Evolutionary conservation across 2,888 invertebrate species (phyloP), one percentile per base, ranked within the genome.

Genomic region (Blastobasis lacticolella): DNA sequence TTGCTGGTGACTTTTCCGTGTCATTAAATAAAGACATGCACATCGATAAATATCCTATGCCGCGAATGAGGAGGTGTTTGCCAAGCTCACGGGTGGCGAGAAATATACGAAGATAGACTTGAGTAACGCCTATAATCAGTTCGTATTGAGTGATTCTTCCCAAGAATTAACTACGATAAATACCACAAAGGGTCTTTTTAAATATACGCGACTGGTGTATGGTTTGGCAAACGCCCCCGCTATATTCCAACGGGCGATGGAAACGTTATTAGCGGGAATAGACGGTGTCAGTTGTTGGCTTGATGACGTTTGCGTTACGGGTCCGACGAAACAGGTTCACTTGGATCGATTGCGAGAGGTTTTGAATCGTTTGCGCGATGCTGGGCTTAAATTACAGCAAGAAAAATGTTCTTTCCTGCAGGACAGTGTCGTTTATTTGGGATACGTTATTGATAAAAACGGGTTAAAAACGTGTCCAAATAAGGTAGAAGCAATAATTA

Each of bases 1-100:
- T 62, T 23, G 59, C 58, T 9, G 61, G 56, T 0, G 61, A 62
- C 48, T 67, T 53, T 49, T 63, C 64, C 7, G 53, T 61, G 5
- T 64, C 64, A 0, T 10, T 64, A 38, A 67, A 64, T n/a, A n/a
- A n/a, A n/a, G n/a, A n/a, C n/a, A n/a, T n/a, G n/a, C n/a, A n/a
- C n/a, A n/a, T n/a, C n/a, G 63, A 64, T 47, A 53, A 61, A 45
- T 59, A 49, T n/a, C 51, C 51, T 6, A 36, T 51, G 53, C 42
- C 42, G 8, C 42, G 42, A 42, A 42, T n/a, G n/a, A n/a, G n/a
- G n/a, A n/a, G n/a, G n/a, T n/a, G n/a, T n/a, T n/a, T n/a, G n/a
- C n/a, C n/a, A n/a, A n/a, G n/a, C n/a, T n/a, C n/a, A n/a, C n/a
- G n/a, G n/a, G 8, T 5, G 57, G 59, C 9, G 51, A 51, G 45